Evolutionary conservation across 2,888 invertebrate species (phyloP), one percentile per base, ranked within the genome.

Genomic region (Lochmaea crataegi): DNA sequence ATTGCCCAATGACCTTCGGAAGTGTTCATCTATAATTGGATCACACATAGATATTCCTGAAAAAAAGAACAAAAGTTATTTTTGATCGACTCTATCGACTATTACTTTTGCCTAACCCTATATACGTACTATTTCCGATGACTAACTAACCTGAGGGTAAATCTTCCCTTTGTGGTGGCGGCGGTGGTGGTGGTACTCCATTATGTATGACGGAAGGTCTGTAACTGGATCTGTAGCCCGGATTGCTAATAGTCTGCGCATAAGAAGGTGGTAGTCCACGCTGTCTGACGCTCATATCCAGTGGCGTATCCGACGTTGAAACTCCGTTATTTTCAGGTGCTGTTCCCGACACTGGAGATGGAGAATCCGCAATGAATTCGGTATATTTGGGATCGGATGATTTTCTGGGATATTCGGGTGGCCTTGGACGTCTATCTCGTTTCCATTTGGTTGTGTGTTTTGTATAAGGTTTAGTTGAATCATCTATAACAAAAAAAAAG

Each of bases 21-120:
- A 98, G 87, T 98, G 97, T 85, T 98, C 98, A 87, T 98, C 97
- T 83, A 97, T 96, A 71, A 95, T 95, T 12, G 95, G 95, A 87
- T 96, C 96, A 87, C 95, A 94, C 90, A 93, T 92, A 14, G 93
- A 92, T 85, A 92, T 91, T 82, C 92, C 93, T 93, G 87, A 42
- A 83, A 84, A 53, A 18, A 53, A 7, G 16, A 4, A 9, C 7
- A 14, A 6, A n/a, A n/a, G 14, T 51, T 16, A 22, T 22, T 22
- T 22, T 22, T 22, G 22, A 22, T 22, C 22, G 22, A 22, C 22
- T 22, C 22, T 22, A 22, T 22, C 22, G 2, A 22, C 22, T 22
- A 22, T 22, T 22, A n/a, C n/a, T n/a, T 22, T 32, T 32, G 32
- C 32, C 32, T 32, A 32, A 32, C 32, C 32, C 32, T 32, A 32